Percentiles rank a stretch among this genome's conserved stretches.
Conservation (phyloP, 2,888 invertebrate genomes). For the Halocaridina rubra region DNA sequence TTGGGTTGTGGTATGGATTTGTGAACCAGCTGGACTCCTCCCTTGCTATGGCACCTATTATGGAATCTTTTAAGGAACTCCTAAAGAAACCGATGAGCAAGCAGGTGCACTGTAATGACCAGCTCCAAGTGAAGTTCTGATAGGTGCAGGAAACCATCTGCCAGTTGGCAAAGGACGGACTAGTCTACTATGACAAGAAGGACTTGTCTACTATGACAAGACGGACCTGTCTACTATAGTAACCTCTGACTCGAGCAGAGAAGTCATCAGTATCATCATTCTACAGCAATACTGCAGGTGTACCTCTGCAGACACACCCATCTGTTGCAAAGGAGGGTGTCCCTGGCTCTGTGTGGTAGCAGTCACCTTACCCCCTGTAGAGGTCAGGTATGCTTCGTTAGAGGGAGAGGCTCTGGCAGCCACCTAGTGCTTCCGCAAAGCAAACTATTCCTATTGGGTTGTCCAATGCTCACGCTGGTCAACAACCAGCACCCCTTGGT, state of each 20-base stretch:
- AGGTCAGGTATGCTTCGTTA: too few relatives aligned
- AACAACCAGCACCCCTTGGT: background rate
- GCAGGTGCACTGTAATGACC: background rate
- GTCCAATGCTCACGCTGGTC: background rate
- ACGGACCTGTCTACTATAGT: too few relatives aligned
- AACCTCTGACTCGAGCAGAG: too few relatives aligned
- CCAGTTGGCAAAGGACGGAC: background rate
- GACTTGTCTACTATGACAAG: too few relatives aligned
- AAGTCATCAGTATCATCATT: too few relatives aligned
- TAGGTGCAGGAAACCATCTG: background rate
- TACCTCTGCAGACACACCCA: too few relatives aligned
- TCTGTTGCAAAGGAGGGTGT: background rate
- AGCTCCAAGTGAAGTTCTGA: background rate
- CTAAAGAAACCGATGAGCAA: background rate
- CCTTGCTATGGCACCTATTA: background rate
- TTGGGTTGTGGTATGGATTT: slow-evolving; percentile 19
- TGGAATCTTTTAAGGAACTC: background rate
- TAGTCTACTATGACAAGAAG: too few relatives aligned
- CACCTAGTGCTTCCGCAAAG: too few relatives aligned
- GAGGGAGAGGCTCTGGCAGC: background rate
- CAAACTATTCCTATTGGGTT: background rate
- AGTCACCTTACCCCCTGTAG: background rate
- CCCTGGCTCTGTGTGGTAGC: background rate
- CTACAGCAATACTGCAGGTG: too few relatives aligned
- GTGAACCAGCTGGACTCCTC: slow-evolving; percentile 32